phyloP scores from a whole-genome alignment of 2,797 vertebrate species.

The Lateolabrax maculatus region DNA sequence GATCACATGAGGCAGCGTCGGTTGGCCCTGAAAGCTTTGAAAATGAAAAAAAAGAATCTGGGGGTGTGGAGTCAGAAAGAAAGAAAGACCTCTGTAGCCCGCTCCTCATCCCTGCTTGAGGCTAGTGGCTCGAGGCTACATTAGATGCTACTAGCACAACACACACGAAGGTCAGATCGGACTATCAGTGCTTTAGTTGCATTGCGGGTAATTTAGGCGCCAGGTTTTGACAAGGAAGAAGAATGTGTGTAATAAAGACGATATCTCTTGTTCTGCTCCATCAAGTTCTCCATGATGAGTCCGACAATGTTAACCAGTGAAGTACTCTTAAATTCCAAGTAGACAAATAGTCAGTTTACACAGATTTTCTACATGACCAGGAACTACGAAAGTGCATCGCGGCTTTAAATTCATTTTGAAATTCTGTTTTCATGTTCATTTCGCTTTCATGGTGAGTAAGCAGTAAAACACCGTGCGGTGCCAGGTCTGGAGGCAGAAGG shows the following conservation, averaged over 20 bases:
- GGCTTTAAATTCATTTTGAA: conserved; percentile 9
- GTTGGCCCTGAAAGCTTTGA: background rate
- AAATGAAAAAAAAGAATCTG: background rate
- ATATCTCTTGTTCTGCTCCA: background rate
- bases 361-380: background rate
- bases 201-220: background rate
- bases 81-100: background rate
- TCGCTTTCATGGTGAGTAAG: conserved; percentile 28
- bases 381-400: background rate
- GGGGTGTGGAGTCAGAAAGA: background rate
- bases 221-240: background rate
- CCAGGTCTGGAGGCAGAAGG: conserved; percentile 68
- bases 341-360: conserved; percentile 1
- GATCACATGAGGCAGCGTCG: background rate
- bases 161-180: rapidly evolving
- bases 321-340: background rate
- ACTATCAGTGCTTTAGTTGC: background rate
- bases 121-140: background rate
- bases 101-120: background rate
- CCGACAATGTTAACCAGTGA: background rate
- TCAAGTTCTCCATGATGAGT: background rate
- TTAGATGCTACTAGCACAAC: background rate
- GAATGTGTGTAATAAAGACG: background rate
- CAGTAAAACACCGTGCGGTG: conserved; percentile 37
- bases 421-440: conserved; percentile 39